A percentile compares a stretch with the other conserved stretches of the same genome.
phyloP scores from a whole-genome alignment of 2,113 vertebrate species.

The Oncorhynchus masou region DNA sequence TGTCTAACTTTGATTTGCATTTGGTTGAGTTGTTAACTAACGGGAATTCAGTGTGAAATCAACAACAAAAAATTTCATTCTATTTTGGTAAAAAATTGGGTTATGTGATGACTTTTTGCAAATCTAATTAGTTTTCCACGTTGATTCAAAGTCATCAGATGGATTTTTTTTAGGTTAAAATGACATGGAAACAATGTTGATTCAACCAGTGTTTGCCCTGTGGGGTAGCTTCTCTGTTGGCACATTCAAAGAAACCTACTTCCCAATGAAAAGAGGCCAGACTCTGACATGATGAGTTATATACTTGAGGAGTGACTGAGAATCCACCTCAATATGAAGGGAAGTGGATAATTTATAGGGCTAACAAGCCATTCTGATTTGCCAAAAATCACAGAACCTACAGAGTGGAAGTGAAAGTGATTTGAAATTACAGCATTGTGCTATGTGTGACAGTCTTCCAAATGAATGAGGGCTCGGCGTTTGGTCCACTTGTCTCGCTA shows the following conservation, averaged over 20 bases:
- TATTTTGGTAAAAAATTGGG: no score
- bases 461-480: constrained; percentile 47
- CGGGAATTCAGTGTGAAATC: no score
- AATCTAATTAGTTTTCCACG: no score
- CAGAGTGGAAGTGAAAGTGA: constrained; percentile 24
- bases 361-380: constrained; percentile 32
- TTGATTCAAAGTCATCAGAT: no score
- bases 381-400: constrained; percentile 17
- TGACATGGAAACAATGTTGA: no score
- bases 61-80: no score
- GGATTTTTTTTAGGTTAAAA: no score
- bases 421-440: constrained; percentile 45
- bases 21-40: no score
- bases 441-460: constrained; percentile 49
- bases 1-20: no score
- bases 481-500: constrained; percentile 54
- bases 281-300: constrained; percentile 1
- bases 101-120: no score
- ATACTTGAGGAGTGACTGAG: constrained; percentile 17
- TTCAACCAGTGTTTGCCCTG: no score
- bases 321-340: constrained; percentile 1
- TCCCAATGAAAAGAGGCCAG: neutral
- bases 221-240: neutral
- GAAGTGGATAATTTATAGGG: constrained; percentile 12
- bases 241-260: constrained; percentile 15